These are phyloP conservation scores for Oeneis ivallda DNA, from an alignment of 2,888 invertebrate species.

Conservation along the genomic window DNA sequence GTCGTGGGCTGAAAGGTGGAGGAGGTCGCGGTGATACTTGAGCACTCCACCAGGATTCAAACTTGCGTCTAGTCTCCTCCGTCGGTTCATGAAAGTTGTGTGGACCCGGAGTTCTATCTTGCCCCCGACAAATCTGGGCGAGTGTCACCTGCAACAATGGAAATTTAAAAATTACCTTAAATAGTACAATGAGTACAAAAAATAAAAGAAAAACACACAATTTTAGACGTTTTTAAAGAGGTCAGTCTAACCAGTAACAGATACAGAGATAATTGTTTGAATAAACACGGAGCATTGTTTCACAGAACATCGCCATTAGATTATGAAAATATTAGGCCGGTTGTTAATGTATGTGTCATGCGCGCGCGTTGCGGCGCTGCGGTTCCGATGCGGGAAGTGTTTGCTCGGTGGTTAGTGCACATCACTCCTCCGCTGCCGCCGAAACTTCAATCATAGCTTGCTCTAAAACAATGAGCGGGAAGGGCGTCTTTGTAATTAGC, in stretches of 20 bases:
- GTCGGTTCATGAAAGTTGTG: slow-evolving; percentile 86
- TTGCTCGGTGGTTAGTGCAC: slow-evolving; percentile 73
- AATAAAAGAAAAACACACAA: slow-evolving; percentile 65
- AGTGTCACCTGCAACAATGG: slow-evolving; percentile 86
- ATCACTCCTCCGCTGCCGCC: slow-evolving; percentile 67
- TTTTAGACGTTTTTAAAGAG: slow-evolving; percentile 78
- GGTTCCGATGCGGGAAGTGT: slow-evolving; percentile 65
- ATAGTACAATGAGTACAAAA: slow-evolving; percentile 45
- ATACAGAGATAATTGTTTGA: slow-evolving; percentile 75
- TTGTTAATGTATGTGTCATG: slow-evolving; percentile 81
- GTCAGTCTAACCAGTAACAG: slow-evolving; percentile 78
- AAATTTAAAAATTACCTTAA: slow-evolving; percentile 39
- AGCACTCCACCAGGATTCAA: slow-evolving; percentile 94
- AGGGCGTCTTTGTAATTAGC: slow-evolving; percentile 78
- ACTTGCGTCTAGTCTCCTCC: slow-evolving; percentile 92
- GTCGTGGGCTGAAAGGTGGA: slow-evolving; percentile 74
- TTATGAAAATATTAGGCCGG: slow-evolving; percentile 81
- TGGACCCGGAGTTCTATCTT: slow-evolving; percentile 84
- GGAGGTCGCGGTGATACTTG: slow-evolving; percentile 85
- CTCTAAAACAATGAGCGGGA: slow-evolving; percentile 81
- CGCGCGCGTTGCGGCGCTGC: slow-evolving; percentile 52
- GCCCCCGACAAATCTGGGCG: slow-evolving; percentile 91
- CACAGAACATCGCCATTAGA: slow-evolving; percentile 82
- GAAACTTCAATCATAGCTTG: slow-evolving; percentile 79
- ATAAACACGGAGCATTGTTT: slow-evolving; percentile 77